A percentile compares a stretch with the other conserved stretches of the same genome.
Evolutionary conservation across 2,888 invertebrate genomes (phyloP).

Genomic region (Diaperis boleti): DNA sequence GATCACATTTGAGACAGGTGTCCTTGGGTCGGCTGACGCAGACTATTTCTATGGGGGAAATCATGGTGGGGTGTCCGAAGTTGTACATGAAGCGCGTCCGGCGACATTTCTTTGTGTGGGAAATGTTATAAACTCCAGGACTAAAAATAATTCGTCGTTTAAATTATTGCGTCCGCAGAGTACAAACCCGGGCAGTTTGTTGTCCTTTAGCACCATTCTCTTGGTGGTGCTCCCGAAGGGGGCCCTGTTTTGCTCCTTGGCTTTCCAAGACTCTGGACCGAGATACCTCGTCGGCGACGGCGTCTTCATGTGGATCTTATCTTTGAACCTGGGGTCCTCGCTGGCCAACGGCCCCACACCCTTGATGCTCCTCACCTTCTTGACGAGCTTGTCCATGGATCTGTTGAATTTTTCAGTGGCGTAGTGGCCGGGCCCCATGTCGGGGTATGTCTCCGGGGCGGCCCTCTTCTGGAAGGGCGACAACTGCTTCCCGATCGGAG

Average conservation of each 20-base stretch:
- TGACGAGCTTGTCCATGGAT: conserved; percentile 50
- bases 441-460: conserved; percentile 48
- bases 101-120: conserved; percentile 49
- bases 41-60: conserved; percentile 65
- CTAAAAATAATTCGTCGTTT: conserved; percentile 48
- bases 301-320: conserved; percentile 50
- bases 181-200: conserved; percentile 58
- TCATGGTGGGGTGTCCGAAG: conserved; percentile 65
- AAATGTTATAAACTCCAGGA: conserved; percentile 56
- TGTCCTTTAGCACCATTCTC: conserved; percentile 31
- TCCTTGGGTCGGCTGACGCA: conserved; percentile 64
- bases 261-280: neutral
- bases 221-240: conserved; percentile 52
- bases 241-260: conserved; percentile 41
- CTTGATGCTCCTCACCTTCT: conserved; percentile 57
- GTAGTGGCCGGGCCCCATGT: conserved; percentile 55
- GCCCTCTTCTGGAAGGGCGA: conserved; percentile 55
- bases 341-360: conserved; percentile 58
- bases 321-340: conserved; percentile 55
- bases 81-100: conserved; percentile 63
- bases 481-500: conserved; percentile 55
- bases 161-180: conserved; percentile 6
- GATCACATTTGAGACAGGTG: conserved; percentile 64
- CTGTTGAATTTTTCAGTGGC: conserved; percentile 51
- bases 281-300: conserved; percentile 61